Evolutionary conservation across 2,113 vertebrate genomes (phyloP), one percentile per base, ranked within the genome.

Genomic region (Anarhynchus alexandrinus): DNA sequence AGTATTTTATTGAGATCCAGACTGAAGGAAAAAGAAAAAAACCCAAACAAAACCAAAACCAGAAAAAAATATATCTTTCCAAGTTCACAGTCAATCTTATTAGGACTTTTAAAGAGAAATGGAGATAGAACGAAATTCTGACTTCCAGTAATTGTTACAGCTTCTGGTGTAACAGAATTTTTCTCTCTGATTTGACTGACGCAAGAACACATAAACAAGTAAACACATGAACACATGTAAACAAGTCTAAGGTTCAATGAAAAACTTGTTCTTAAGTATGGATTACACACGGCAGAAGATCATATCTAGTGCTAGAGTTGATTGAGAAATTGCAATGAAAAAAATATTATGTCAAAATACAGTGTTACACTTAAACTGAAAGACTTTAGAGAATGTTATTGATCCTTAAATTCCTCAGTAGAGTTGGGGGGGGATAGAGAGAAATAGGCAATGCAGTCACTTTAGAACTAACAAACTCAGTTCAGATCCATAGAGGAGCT

Each of bases 331-430:
- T 17, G 1, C 27, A 13, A 14, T 54, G 47, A 25, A 58, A 81
- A 81, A 66, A 15, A 11, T 6, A 20, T n/a, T 14, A 5, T 0
- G 3, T 51, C 10, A 51, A 61, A 86, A 40, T 1, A 5, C 0
- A 12, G 12, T 13, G 12, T 61, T 43, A n/a, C 14, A 20, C 21
- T 66, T 40, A 26, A 74, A 42, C 9, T 16, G 3, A 69, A 81
- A 58, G 5, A 5, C 5, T 40, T 29, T 1, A 5, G 36, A 15
- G 49, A 23, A 70, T 78, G 82, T 29, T 0, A 22, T 34, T 52
- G 12, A 26, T 94, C 66, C 22, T 69, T 58, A 6, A 13, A 55
- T 82, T 79, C 6, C 9, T 73, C 36, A 5, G 0, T 2, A 3
- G 2, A 11, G 0, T 4, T 11, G 52, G 13, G 8, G 11, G 8